Base-by-base conservation (phyloP, 2,888 invertebrate species). In the Aleiodes alternator region DNA sequence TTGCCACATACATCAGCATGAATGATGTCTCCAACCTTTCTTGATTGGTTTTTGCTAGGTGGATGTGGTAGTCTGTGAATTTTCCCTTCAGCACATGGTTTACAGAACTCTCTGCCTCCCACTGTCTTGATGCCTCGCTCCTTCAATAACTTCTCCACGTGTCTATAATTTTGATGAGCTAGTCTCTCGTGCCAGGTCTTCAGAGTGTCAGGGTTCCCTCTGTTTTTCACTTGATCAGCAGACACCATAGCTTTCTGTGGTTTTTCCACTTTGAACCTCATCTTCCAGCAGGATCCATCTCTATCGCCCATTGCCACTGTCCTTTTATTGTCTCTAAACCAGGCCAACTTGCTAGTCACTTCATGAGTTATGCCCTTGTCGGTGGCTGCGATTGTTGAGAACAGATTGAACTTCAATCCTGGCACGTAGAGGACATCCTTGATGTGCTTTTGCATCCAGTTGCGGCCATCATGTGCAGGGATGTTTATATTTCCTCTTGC, bases 391-490 rank as follows among this genome's bases (percentile, higher is more conserved):
- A 7, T 31, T 38, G 11, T 11, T 34, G 72, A 79, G 16, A 59
- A 78, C 53, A 78, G 55, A 59, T 82, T 82, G 8, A 53, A 76
- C 50, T 57, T 76, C 4, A 81, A 11, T n/a, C 75, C 69, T 5
- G 80, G 80, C 4, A 80, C 77, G 38, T 72, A 79, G 0, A 78
- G n/a, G 1, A 80, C 80, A 3, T 74, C 53, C 12, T n/a, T 48
- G 2, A 82, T 29, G 29, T 80, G 75, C 23, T 78, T 81, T 1
- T 78, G 70, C 0, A 31, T 57, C 80, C 80, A 80, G 0, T 9
- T 73, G 0, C 38, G 6, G 11, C 80, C 81, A 68, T 82, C 59
- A 43, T 76, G 77, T 4, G 80, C 79, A 1, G 16, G 14, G 0
- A 82, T 69, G 9, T 81, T 74, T 1, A 83, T 79, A 14, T 78